Conservation (phyloP, 37 sponge, comb jelly and placozoan species). For the Mnemiopsis leidyi region DNA sequence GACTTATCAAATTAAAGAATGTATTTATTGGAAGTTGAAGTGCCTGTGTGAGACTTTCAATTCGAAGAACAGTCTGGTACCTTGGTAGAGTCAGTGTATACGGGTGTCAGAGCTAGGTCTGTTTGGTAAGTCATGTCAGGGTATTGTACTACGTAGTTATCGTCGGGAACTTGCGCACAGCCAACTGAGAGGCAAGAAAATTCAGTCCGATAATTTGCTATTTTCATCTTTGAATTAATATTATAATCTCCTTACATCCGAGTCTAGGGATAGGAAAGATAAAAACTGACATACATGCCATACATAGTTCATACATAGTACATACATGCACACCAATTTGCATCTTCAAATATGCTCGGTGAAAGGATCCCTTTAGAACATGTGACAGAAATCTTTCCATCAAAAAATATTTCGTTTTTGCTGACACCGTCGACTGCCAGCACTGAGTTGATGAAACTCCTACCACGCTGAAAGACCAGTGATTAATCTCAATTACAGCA, state of each 20-base stretch:
- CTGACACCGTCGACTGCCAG: neutral
- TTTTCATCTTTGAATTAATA: too few species aligned
- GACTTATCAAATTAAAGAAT: too few species aligned
- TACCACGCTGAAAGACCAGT: neutral
- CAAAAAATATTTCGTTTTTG: neutral
- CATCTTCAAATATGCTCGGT: neutral
- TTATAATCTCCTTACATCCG: too few species aligned
- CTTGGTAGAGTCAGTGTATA: constrained; percentile 33
- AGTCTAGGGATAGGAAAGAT: too few species aligned
- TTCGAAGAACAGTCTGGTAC: neutral
- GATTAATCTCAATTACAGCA: too few species aligned
- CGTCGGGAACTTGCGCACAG: neutral
- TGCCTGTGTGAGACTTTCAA: neutral
- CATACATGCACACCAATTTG: neutral
- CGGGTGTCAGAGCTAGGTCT: neutral
- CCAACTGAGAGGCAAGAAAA: neutral
- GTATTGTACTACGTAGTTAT: neutral
- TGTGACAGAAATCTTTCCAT: neutral
- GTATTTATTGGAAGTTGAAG: too few species aligned
- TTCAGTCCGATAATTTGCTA: too few species aligned
- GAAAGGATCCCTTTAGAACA: constrained; percentile 9
- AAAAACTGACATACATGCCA: neutral
- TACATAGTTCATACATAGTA: neutral
- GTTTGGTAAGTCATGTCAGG: constrained; percentile 3
- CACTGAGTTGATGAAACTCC: constrained; percentile 8